Evolutionary conservation across 2,113 vertebrate species (phyloP).

Genomic region (Leucoraja erinaceus): DNA sequence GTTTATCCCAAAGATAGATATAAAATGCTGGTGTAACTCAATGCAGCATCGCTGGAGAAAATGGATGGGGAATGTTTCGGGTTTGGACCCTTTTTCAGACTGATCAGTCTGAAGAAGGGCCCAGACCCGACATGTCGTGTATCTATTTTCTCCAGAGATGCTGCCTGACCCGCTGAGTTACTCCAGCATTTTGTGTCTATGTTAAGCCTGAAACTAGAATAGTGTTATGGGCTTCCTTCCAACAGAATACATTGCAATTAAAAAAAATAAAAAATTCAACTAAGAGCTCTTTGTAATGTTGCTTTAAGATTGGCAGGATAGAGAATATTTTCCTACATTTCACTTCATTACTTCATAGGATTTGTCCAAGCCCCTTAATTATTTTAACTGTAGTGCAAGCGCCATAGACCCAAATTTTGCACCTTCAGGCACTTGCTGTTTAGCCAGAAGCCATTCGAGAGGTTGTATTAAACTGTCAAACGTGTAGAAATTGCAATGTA

Average conservation of each 20-base stretch:
- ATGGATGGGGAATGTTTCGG: too few species aligned
- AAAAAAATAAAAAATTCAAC: not conserved
- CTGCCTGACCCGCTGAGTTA: too few species aligned
- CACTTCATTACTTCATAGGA: constrained; percentile 57
- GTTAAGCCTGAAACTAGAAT: too few species aligned
- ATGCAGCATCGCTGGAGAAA: too few species aligned
- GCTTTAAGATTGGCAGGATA: constrained; percentile 1
- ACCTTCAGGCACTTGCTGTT: constrained; percentile 62
- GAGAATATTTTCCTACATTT: constrained; percentile 43
- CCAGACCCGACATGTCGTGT: too few species aligned
- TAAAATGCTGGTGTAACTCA: too few species aligned
- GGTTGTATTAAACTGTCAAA: constrained; percentile 75
- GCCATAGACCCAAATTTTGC: constrained; percentile 64
- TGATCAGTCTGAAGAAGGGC: too few species aligned
- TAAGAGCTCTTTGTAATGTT: not conserved
- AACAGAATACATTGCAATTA: constrained; percentile 15
- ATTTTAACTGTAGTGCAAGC: constrained; percentile 84
- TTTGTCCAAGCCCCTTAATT: constrained; percentile 77
- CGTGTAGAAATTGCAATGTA: constrained; percentile 62
- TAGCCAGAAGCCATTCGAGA: constrained; percentile 58
- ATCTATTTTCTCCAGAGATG: too few species aligned
- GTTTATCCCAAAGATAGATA: too few species aligned
- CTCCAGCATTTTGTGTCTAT: too few species aligned
- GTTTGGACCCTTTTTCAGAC: too few species aligned
- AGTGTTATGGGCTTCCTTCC: not conserved